Percentiles rank a stretch among this genome's conserved stretches.
Conservation (phyloP, 2,113 vertebrate genomes). For the Chionomys nivalis region DNA sequence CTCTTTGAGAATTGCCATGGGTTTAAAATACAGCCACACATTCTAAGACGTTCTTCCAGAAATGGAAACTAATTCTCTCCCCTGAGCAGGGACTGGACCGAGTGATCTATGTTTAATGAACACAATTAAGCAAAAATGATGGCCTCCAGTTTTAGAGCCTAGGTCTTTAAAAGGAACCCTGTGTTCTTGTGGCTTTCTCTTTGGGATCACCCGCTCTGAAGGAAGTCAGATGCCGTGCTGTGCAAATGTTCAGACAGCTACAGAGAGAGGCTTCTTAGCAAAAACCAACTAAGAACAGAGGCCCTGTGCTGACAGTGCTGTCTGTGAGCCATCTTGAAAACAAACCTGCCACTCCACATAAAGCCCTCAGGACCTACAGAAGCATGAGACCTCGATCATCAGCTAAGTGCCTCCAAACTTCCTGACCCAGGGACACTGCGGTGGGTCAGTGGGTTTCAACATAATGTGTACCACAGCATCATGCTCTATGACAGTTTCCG, state of each 20-base stretch:
- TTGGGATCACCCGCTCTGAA: neutral
- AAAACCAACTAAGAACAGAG: neutral
- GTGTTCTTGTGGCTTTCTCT: neutral
- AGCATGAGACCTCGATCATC: neutral
- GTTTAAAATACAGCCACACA: slow-evolving; percentile 28
- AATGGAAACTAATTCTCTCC: neutral
- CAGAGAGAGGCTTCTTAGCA: neutral
- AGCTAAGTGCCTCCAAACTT: neutral
- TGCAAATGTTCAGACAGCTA: neutral
- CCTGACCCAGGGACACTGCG: neutral
- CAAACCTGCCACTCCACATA: neutral
- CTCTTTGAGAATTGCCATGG: neutral
- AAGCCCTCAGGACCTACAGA: neutral
- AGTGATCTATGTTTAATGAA: neutral
- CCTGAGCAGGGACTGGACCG: neutral
- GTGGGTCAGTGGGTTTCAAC: neutral
- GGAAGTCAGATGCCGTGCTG: neutral
- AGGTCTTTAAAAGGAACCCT: too few species aligned
- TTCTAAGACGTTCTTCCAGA: slow-evolving; percentile 23
- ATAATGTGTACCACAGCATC: neutral
- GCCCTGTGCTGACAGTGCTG: neutral
- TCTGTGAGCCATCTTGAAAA: neutral
- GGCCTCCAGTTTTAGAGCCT: neutral
- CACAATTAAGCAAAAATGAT: neutral
- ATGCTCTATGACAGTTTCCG: neutral